Base-by-base conservation (phyloP, 2,113 vertebrate species). In the Trogon melanurus region DNA sequence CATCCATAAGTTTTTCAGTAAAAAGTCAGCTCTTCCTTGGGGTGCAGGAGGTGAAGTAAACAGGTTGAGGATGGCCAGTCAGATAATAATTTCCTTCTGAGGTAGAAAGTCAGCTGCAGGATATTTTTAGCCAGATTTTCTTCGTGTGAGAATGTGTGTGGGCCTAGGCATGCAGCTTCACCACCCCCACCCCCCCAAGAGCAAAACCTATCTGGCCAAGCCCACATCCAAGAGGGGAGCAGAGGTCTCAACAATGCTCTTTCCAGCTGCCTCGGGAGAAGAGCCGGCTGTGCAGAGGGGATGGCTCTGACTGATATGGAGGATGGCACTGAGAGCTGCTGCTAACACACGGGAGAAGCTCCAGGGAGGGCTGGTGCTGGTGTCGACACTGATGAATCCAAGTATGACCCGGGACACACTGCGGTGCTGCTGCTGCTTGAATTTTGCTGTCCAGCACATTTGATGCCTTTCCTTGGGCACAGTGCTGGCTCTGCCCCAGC, bases 321-420 rank as follows among this genome's bases (percentile, higher is more conserved):
- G 41, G 41, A 41, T 41, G 41, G 41, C 41, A 66, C 45, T 76
- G 58, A 67, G 32, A 82, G 32, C 41, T 53, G 45, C 48, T 69
- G 64, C 7, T 32, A 51, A 44, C 0, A 0, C 3, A 10, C 26
- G 53, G 58, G 14, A 88, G 67, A 80, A 73, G 23, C 26, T 89
- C 13, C 54, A 61, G 41, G 36, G n/a, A 80, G 51, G 17, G 15
- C 8, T 65, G 34, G 38, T 51, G 61, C 70, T 88, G 50, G 3
- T 61, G 16, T 45, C 48, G 67, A 26, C 18, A 26, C 15, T 2
- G 0, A n/a, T 30, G 70, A 58, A 57, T 57, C 34, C 67, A 53
- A 16, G 54, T 21, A 30, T 19, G 29, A 85, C 5, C 8, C 2
- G 2, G 67, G 16, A 16, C 62, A 80, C 0, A 0, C 25, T 74